Conservation (phyloP, 2,113 vertebrate species). For the Panthera tigris region DNA sequence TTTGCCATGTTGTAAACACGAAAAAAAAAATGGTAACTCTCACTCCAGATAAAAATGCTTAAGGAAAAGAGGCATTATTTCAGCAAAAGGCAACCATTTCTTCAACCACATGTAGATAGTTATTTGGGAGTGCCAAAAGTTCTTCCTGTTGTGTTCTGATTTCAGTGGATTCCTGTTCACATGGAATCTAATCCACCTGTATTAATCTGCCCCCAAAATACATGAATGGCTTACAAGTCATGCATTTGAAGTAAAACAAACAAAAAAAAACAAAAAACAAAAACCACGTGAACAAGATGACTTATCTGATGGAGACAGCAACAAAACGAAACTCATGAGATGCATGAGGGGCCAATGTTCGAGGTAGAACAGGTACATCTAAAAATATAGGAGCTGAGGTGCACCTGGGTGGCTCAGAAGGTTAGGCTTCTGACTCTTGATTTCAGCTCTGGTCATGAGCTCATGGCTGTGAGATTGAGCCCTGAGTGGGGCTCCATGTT, state of each 20-base stretch:
- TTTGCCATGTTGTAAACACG: background rate
- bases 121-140: background rate
- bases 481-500: no score
- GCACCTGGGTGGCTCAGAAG: no score
- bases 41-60: background rate
- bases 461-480: no score
- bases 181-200: background rate
- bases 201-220: background rate
- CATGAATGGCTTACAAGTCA: background rate
- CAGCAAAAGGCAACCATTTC: background rate
- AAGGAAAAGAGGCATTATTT: background rate
- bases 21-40: background rate
- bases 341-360: background rate
- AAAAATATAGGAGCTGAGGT: background rate
- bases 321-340: background rate
- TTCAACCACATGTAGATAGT: background rate
- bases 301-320: background rate
- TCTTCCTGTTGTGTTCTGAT: background rate
- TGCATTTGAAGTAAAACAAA: background rate
- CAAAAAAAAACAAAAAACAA: no score
- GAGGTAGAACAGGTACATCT: background rate
- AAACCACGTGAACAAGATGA: background rate
- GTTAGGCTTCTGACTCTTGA: no score
- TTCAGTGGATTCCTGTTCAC: background rate
- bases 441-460: no score